Evolutionary conservation across 1,140 invertebrate genomes (phyloP), one percentile per base, ranked within the genome.

Genomic region (Bombus breviceps): DNA sequence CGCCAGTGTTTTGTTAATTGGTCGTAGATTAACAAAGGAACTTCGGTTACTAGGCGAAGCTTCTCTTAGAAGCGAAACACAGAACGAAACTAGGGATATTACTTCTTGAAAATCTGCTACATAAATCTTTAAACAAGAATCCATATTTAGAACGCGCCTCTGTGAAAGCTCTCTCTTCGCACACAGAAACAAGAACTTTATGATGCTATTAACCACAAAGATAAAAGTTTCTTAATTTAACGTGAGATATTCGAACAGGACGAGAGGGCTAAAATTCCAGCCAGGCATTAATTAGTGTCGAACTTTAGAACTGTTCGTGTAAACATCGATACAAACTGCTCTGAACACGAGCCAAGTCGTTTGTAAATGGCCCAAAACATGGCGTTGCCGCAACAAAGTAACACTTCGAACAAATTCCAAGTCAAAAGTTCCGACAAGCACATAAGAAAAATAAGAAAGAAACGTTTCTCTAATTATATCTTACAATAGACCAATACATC

Each of bases 41-140:
- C 18, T 22, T 43, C 71, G 71, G 84, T 85, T 85, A 71, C 84
- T 73, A 81, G 28, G 78, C 43, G 34, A 69, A 53, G 25, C n/a
- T 57, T 43, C 4, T 39, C 69, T 73, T 68, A 43, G 57, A 69
- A 66, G 0, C 64, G 15, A 15, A 5, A 13, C 13, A 41, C 22
- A 22, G 18, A 57, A 71, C 22, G 39, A 71, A 69, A 57, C 25
- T 9, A n/a, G 25, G 25, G 6, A 43, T 15, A 47, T 28, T 73
- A n/a, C 8, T 64, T 37, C 8, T 41, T 2, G n/a, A 82, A 64
- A 62, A 74, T 71, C 22, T 18, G 4, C 25, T 83, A 15, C 25
- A 83, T 75, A 76, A 83, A 83, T 83, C 32, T 25, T 18, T 18
- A 13, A 41, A 28, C 28, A 66, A 53, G 28, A 32, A 68, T 76